A percentile compares a stretch with the other conserved stretches of the same genome.
These are phyloP conservation scores for Drosophila sulfurigaster DNA, from an alignment of 1,140 invertebrate genomes.

Conservation along the genomic window DNA sequence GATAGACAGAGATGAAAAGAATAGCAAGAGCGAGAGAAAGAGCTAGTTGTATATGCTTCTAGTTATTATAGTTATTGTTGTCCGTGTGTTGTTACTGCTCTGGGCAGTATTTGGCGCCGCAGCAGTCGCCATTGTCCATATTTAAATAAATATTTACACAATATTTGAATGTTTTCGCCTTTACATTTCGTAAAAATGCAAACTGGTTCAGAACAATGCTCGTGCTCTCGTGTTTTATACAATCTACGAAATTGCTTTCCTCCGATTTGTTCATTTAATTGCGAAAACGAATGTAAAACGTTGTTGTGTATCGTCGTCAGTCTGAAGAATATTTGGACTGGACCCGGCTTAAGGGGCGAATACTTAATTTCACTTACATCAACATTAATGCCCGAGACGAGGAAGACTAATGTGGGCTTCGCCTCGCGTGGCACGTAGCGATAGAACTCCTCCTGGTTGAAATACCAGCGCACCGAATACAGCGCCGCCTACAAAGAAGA, in stretches of 20 bases:
- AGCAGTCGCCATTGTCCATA: slow-evolving; percentile 64
- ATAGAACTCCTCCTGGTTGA: slow-evolving; percentile 92
- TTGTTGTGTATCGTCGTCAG: too few relatives aligned
- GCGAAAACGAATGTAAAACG: slow-evolving; percentile 30
- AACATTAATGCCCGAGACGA: slow-evolving; percentile 89
- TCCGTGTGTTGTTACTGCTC: slow-evolving; percentile 15
- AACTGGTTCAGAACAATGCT: slow-evolving; percentile 48
- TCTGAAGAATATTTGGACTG: background rate
- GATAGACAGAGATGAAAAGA: background rate
- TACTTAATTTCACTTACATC: slow-evolving; percentile 89
- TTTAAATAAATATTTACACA: slow-evolving; percentile 80
- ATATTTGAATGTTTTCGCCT: slow-evolving; percentile 76
- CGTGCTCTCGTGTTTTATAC: slow-evolving; percentile 27
- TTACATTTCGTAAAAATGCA: slow-evolving; percentile 67
- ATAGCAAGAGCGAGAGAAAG: slow-evolving; percentile 2
- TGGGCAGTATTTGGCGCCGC: slow-evolving; percentile 39
- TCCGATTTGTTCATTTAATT: slow-evolving; percentile 68
- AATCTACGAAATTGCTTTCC: slow-evolving; percentile 3
- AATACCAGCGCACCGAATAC: slow-evolving; percentile 94
- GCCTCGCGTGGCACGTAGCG: slow-evolving; percentile 89
- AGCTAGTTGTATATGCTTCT: slow-evolving; percentile 19
- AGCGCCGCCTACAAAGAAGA: slow-evolving; percentile 86
- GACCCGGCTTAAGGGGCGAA: slow-evolving; percentile 18
- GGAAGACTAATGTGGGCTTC: slow-evolving; percentile 89
- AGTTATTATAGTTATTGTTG: slow-evolving; percentile 2